Base-by-base conservation (phyloP, 2,797 vertebrate species). In the Rhyacichthys aspro region DNA sequence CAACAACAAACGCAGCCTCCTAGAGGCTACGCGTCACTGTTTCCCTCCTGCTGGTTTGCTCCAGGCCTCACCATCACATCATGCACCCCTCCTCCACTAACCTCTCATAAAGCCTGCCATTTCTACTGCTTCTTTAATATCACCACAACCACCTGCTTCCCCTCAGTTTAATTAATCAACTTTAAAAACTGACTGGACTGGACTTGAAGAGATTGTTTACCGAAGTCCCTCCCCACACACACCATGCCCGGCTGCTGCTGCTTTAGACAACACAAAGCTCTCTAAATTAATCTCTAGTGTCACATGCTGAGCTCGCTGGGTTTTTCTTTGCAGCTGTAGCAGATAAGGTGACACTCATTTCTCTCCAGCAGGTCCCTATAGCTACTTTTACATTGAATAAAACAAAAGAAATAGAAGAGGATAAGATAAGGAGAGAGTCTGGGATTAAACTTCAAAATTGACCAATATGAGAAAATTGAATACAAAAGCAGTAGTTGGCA, bases 221-320 rank as follows among this genome's bases (percentile, higher is more conserved):
- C 47, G 46, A 3, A 64, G 12, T 12, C 28, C 15, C 28, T 65
- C 44, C 46, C 59, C 53, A 18, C 38, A 33, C 8, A 5, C 8
- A 5, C 23, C 47, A 68, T 45, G 64, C 45, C 41, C 37, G 54
- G 33, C 33, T 55, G 59, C 63, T 37, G 50, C 55, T 11, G 12
- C 57, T 19, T 61, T 33, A 69, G 42, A 74, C 48, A 52, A 68
- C 60, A 76, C 41, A 76, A 50, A 50, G 15, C 3, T 47, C 32
- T 63, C 44, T 42, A 78, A 74, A 70, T 78, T 46, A 72, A 83
- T 72, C 74, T 67, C 56, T 55, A 53, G 62, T 48, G 52, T 54
- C 61, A 59, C 49, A 73, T 54, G 45, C 63, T 61, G 63, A 80
- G 56, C 33, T 65, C 39, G 44, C 53, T 52, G 39, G 28, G 49